Base-by-base conservation (phyloP, 1,140 invertebrate species). In the Zaprionus tsacasi region DNA sequence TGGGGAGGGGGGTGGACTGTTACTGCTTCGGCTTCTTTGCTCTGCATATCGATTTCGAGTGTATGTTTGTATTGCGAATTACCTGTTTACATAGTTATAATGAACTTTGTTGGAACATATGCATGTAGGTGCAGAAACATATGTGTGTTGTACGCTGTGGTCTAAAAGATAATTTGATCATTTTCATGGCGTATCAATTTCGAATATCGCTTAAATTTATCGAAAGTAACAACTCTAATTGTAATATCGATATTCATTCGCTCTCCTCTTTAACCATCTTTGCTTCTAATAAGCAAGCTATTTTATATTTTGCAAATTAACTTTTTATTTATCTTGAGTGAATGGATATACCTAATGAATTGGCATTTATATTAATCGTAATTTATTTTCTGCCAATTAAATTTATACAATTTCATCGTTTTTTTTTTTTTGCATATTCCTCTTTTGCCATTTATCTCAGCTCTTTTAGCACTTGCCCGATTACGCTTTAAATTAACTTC, bases 31-130 rank as follows among this genome's bases (percentile, higher is more conserved):
- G 45, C 40, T n/a, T 45, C n/a, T 45, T 40, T 45, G 40, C n/a
- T 7, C n/a, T 13, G 40, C 40, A 45, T 45, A 45, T 45, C n/a
- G 40, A 45, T 45, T 15, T 6, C 17, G 17, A 50, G 10, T 25
- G 10, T 30, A 3, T 25, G 45, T 25, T 50, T 50, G 17, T 50
- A 5, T 8, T 50, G 15, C 17, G 45, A 50, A 50, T 50, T 50
- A 50, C 25, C 45, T 25, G 45, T 50, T 50, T 50, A 50, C 17
- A 25, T 25, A 12, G 15, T 50, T 50, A 17, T 50, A 50, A 50
- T 50, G 11, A 3, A 50, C 45, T 25, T 25, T 25, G 10, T 21
- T 6, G 3, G 15, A 11, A 11, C 17, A 25, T 50, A 11, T 6
- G 10, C 12, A 13, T 40, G 38, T 11, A n/a, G 38, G 27, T 6